Conservation (phyloP, 2,113 vertebrate genomes). For the Equus przewalskii region DNA sequence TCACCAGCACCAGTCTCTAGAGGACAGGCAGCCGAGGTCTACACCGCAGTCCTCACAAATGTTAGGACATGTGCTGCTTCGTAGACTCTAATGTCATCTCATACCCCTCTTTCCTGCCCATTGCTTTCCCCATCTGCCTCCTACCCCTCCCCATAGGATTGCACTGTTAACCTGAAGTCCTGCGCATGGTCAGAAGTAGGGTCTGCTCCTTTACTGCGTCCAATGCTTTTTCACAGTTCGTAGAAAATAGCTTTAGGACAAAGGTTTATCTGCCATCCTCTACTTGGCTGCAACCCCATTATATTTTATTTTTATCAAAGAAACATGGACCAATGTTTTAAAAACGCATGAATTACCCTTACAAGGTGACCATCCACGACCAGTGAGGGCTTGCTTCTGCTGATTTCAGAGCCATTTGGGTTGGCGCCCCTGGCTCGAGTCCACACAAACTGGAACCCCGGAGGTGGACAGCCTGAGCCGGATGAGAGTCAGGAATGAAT, state of each 20-base stretch:
- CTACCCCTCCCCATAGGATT: neutral
- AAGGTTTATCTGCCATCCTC: neutral
- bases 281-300: neutral
- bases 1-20: neutral
- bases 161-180: neutral
- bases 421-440: neutral
- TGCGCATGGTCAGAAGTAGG: neutral
- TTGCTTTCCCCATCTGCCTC: too few relatives aligned
- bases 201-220: neutral
- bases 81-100: fast-evolving
- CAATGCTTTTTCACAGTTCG: neutral
- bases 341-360: neutral
- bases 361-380: neutral
- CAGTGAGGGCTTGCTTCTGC: neutral
- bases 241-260: neutral
- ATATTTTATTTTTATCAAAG: too few relatives aligned
- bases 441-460: neutral
- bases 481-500: conserved; percentile 58
- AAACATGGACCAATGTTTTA: neutral
- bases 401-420: neutral
- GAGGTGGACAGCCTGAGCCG: neutral
- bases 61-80: neutral
- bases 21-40: neutral
- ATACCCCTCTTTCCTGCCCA: neutral
- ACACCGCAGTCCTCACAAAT: neutral